A percentile compares a stretch with the other conserved stretches of the same genome.
Conservation (phyloP, 2,113 vertebrate species). For the Alexandromys fortis region DNA sequence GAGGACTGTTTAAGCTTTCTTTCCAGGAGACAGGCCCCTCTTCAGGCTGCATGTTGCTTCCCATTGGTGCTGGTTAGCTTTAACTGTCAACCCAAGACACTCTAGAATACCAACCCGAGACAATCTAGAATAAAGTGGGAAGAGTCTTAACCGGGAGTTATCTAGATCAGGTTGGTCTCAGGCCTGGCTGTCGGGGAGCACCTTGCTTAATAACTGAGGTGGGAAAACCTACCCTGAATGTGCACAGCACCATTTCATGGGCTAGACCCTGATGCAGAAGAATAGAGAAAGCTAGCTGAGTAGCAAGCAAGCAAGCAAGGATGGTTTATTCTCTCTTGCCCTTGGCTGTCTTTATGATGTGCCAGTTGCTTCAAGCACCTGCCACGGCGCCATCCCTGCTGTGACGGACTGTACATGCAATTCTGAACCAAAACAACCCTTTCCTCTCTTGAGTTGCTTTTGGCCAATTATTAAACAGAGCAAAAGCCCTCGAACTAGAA, state of each 20-base stretch:
- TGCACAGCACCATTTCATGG: neutral
- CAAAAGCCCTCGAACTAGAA: neutral
- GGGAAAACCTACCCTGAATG: neutral
- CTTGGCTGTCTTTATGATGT: neutral
- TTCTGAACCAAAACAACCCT: neutral
- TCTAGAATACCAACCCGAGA: too few species aligned
- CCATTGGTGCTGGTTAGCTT: neutral
- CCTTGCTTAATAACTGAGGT: neutral
- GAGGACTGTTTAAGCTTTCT: neutral
- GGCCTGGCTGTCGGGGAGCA: neutral
- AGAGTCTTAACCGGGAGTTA: neutral
- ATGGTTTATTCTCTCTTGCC: neutral
- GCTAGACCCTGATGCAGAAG: neutral
- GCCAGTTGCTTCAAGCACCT: neutral
- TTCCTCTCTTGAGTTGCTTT: neutral
- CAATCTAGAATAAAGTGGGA: neutral
- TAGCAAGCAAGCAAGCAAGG: neutral
- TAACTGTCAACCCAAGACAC: neutral
- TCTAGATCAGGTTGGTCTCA: neutral
- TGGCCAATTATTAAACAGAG: neutral
- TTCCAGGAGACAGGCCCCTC: neutral
- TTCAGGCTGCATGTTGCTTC: neutral
- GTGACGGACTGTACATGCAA: neutral
- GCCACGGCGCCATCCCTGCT: neutral
- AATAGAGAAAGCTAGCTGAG: neutral